Conservation (phyloP, 64 coral and sea anemone genomes). For the Catalaphyllia jardinei region DNA sequence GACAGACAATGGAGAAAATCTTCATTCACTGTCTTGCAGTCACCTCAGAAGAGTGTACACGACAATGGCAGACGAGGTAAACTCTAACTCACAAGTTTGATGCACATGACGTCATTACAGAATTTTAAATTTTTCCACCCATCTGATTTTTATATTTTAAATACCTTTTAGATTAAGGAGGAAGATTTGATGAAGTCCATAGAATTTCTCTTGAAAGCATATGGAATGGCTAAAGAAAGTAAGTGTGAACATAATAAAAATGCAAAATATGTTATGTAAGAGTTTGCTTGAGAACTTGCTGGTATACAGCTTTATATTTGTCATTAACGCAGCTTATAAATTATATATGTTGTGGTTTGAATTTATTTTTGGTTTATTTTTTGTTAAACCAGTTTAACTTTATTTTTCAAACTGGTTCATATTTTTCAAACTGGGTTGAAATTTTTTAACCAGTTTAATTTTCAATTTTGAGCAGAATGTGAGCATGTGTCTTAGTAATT, state of each 20-base stretch:
- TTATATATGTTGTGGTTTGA: no score
- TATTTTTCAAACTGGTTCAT: no score
- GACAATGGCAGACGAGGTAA: constrained; percentile 83
- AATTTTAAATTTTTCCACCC: neutral
- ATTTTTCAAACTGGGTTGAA: no score
- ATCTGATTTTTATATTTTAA: neutral
- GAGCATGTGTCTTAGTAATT: no score
- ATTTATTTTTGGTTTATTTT: no score
- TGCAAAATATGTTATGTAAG: no score
- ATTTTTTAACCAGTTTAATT: no score
- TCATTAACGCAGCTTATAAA: no score
- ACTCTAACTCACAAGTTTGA: neutral
- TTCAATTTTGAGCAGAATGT: no score
- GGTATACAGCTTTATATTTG: no score
- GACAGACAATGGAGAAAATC: constrained; percentile 81
- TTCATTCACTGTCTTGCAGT: constrained; percentile 90
- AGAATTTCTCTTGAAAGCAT: constrained; percentile 89
- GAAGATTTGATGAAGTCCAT: constrained; percentile 77
- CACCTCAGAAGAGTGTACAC: constrained; percentile 87
- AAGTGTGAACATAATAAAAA: constrained; percentile 4
- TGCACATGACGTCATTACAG: neutral
- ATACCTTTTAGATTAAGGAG: constrained; percentile 48
- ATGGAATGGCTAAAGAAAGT: constrained; percentile 99
- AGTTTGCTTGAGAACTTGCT: no score
- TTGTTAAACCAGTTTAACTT: no score